These are phyloP conservation scores for Anagrus nilaparvatae DNA, from an alignment of 1,140 invertebrate genomes.

Conservation along the genomic window DNA sequence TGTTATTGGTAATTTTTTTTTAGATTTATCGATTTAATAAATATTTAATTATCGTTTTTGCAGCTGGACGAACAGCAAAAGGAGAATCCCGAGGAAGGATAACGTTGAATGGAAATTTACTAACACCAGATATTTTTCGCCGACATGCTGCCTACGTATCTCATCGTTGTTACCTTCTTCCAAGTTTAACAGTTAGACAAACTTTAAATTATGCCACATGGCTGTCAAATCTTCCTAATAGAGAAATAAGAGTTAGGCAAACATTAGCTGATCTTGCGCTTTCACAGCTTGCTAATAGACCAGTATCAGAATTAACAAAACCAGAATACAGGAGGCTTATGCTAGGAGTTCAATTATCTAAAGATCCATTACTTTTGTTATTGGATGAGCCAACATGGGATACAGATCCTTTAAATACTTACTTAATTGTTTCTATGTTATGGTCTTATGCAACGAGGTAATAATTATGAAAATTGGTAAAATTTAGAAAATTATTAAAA, in stretches of 20 bases:
- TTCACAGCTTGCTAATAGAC: conserved; percentile 73
- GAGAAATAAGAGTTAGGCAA: conserved; percentile 53
- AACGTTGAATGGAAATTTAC: conserved; percentile 69
- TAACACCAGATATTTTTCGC: conserved; percentile 72
- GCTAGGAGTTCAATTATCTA: conserved; percentile 77
- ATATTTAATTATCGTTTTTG: neutral
- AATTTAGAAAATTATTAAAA: neutral
- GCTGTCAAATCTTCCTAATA: conserved; percentile 33
- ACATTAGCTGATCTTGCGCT: conserved; percentile 82
- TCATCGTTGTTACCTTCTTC: conserved; percentile 69
- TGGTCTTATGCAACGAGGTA: conserved; percentile 72
- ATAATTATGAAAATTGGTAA: neutral
- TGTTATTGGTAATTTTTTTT: conserved; percentile 54
- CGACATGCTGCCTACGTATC: conserved; percentile 77
- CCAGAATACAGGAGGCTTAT: conserved; percentile 77
- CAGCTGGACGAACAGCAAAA: conserved; percentile 54
- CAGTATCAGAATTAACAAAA: conserved; percentile 65
- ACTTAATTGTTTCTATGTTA: conserved; percentile 83
- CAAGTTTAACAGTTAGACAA: conserved; percentile 76
- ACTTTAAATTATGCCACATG: conserved; percentile 68
- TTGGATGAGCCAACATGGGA: conserved; percentile 87
- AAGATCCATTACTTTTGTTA: conserved; percentile 75
- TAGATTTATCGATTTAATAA: neutral
- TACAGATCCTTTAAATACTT: conserved; percentile 83
- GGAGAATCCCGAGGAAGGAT: conserved; percentile 74